A percentile compares a stretch with the other conserved stretches of the same genome.
phyloP scores from a whole-genome alignment of 1,140 invertebrate genomes.

The Euglossa dilemma region DNA sequence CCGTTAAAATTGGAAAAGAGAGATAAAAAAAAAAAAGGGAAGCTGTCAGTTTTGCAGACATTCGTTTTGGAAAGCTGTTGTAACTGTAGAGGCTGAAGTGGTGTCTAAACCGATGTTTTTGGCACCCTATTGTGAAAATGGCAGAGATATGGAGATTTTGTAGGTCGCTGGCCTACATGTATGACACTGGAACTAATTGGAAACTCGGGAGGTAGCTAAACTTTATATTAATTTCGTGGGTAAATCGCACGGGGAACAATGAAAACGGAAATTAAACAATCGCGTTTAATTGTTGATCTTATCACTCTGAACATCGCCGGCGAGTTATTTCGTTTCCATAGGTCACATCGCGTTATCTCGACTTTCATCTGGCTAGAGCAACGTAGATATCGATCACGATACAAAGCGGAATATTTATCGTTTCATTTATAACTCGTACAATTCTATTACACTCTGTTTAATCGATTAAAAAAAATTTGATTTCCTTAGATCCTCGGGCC shows the following conservation, averaged over 20 bases:
- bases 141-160: not conserved
- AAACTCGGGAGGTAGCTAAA: not conserved
- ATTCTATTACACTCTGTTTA: too few species aligned
- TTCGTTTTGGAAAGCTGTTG: not conserved
- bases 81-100: not conserved
- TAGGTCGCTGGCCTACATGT: conserved; percentile 7
- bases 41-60: not conserved
- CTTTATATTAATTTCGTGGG: not conserved
- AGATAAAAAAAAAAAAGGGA: too few species aligned
- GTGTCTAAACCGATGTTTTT: not conserved
- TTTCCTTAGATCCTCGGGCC: too few species aligned
- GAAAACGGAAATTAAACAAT: not conserved
- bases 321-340: too few species aligned
- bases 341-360: not conserved
- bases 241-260: not conserved
- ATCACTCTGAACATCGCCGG: too few species aligned
- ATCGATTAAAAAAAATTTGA: too few species aligned
- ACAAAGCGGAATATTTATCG: too few species aligned
- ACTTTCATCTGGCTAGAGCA: not conserved
- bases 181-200: conserved; percentile 2
- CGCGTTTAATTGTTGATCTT: not conserved
- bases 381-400: not conserved
- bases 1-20: too few species aligned
- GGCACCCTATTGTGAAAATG: not conserved
- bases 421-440: too few species aligned